phyloP scores from a whole-genome alignment of 2,113 vertebrate species.

The Athene cunicularia region DNA sequence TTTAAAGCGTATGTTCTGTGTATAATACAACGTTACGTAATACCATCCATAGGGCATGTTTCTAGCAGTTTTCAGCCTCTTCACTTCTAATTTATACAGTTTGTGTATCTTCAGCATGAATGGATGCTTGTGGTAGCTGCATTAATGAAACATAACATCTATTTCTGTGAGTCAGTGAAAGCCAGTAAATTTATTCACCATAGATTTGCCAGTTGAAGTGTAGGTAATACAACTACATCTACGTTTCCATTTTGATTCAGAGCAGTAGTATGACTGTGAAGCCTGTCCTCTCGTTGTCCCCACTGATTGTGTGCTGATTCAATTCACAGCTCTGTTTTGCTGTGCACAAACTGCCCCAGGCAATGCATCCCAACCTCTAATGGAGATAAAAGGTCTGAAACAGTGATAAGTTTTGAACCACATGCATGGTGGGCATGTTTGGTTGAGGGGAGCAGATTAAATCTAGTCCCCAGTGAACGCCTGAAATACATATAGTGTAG shows the following conservation, averaged over 20 bases:
- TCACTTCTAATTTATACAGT: background rate
- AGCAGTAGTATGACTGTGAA: background rate
- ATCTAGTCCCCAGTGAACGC: background rate
- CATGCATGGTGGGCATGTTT: background rate
- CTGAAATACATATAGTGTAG: background rate
- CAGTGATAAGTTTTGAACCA: background rate
- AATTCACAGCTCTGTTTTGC: background rate
- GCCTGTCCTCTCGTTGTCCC: background rate
- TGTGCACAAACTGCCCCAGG: background rate
- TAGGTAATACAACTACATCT: background rate
- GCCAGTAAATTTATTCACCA: background rate
- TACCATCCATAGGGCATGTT: background rate
- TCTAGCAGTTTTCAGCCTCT: background rate
- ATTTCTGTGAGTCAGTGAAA: background rate
- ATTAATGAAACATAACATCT: background rate
- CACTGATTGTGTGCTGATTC: background rate
- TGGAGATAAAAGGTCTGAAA: background rate
- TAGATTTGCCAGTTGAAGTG: background rate
- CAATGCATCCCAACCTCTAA: background rate
- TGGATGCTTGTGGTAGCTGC: background rate
- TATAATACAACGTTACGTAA: background rate
- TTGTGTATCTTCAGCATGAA: background rate
- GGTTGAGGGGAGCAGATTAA: conserved; percentile 9
- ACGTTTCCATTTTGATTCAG: background rate
- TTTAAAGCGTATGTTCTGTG: conserved; percentile 24